These are phyloP conservation scores for Tetramorium parvispinum DNA, from an alignment of 1,140 invertebrate species.

Conservation along the genomic window DNA sequence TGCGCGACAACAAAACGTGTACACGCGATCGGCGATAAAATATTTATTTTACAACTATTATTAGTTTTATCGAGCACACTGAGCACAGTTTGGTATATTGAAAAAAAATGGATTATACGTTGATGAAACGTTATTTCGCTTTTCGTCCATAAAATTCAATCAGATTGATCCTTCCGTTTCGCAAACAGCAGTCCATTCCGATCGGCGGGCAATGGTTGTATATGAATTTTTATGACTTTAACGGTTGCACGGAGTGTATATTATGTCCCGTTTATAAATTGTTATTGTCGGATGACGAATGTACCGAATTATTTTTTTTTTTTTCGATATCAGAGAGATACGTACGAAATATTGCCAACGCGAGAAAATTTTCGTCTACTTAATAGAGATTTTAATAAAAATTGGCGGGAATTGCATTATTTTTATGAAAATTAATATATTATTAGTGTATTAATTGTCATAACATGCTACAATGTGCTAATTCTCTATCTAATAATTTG, in stretches of 20 bases:
- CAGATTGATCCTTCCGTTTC: not conserved
- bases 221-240: slow-evolving; percentile 26
- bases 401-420: not conserved
- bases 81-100: slow-evolving; percentile 3
- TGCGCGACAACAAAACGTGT: not conserved
- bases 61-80: slow-evolving; percentile 17
- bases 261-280: slow-evolving; percentile 4
- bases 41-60: slow-evolving; percentile 37
- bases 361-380: not conserved
- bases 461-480: no score
- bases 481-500: not conserved
- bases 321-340: not conserved
- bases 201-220: not conserved
- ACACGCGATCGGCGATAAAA: slow-evolving; percentile 14
- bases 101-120: slow-evolving; percentile 22
- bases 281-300: not conserved
- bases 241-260: not conserved
- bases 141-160: slow-evolving; percentile 26
- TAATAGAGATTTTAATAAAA: not conserved
- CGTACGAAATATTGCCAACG: not conserved
- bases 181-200: not conserved
- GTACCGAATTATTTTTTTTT: not conserved
- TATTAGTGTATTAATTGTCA: not conserved
- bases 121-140: slow-evolving; percentile 32
- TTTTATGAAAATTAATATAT: not conserved